Evolutionary conservation across 1,140 invertebrate genomes (phyloP).

Genomic region (Magallana ariakensis): DNA sequence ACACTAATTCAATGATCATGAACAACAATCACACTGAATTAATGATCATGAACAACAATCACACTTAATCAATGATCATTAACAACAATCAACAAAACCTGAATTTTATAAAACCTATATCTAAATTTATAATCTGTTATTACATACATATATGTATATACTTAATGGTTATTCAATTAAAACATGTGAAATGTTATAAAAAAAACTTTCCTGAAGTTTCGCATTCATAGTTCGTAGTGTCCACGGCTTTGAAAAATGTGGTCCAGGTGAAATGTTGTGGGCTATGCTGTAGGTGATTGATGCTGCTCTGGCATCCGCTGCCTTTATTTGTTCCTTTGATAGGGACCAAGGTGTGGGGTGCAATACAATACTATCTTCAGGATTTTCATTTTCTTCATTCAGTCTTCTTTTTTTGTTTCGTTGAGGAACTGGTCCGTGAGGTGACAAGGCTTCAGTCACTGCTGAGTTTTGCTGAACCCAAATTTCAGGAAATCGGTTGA

Average conservation of each 20-base stretch:
- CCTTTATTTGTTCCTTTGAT: background rate
- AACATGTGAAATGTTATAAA: no score
- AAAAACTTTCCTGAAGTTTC: no score
- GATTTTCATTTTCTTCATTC: background rate
- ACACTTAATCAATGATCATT: no score
- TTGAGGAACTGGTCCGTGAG: background rate
- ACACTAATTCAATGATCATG: no score
- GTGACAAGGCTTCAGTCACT: background rate
- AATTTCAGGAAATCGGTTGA: background rate
- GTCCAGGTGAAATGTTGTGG: background rate
- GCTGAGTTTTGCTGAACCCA: background rate
- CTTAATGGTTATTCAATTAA: no score
- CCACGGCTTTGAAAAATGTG: conserved; percentile 20
- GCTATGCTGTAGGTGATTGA: background rate
- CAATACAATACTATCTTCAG: background rate
- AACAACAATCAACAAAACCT: background rate
- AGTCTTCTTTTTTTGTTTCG: background rate
- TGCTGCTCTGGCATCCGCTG: conserved; percentile 9
- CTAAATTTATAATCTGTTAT: no score
- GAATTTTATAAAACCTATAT: background rate
- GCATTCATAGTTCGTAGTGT: conserved; percentile 24
- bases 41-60: no score
- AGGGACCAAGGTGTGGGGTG: conserved; percentile 9
- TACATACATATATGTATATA: no score
- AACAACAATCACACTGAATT: no score